Evolutionary conservation across 30 jellyfish, hydroid and myxozoan species (phyloP).

Genomic region (Pelagia noctiluca): DNA sequence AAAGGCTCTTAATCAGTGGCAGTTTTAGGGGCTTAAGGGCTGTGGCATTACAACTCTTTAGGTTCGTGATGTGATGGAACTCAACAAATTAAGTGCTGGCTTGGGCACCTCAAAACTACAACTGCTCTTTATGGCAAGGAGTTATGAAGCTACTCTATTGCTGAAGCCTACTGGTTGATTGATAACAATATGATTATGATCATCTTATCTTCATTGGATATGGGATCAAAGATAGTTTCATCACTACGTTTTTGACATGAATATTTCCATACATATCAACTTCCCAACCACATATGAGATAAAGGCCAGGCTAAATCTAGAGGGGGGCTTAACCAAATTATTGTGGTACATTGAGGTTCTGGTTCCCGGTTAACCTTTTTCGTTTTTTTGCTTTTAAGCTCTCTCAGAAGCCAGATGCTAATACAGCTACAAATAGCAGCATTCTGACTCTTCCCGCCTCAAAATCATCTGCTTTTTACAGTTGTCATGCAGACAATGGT

Average conservation of each 20-base stretch:
- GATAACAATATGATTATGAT: too few species aligned
- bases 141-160: too few species aligned
- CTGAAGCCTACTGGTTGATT: too few species aligned
- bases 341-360: neutral
- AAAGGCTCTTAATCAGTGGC: too few species aligned
- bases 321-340: too few species aligned
- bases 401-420: conserved; percentile 37
- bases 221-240: neutral
- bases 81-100: too few species aligned
- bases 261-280: neutral
- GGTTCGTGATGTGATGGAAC: too few species aligned
- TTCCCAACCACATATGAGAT: neutral
- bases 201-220: neutral
- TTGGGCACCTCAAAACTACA: too few species aligned
- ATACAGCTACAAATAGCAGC: conserved; percentile 34
- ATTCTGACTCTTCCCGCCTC: conserved; percentile 54
- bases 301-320: neutral
- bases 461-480: conserved; percentile 43
- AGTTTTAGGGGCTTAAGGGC: too few species aligned
- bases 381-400: conserved; percentile 15
- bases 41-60: too few species aligned
- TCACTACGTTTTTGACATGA: neutral
- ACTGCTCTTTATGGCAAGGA: too few species aligned
- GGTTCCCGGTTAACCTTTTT: neutral
- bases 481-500: conserved; percentile 71